Evolutionary conservation across 2,888 invertebrate genomes (phyloP), one percentile per base, ranked within the genome.

Genomic region (Brachyptera risi): DNA sequence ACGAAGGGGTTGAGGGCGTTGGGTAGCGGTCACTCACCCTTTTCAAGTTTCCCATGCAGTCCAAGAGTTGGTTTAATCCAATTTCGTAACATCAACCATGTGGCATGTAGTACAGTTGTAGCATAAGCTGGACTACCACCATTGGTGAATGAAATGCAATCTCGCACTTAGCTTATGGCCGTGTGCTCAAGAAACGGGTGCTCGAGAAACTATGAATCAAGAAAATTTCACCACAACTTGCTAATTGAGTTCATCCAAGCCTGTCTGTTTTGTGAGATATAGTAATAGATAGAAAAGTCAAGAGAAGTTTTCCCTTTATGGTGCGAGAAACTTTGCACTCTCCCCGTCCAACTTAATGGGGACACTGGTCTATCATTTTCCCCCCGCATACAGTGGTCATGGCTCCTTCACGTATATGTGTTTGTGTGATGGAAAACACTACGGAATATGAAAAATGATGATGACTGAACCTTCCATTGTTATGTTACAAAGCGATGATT

Each of bases 1-100:
- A 31, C 31, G 31, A n/a, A 42, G 19, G 42, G 5, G 17, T 42
- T 42, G 3, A 21, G 47, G 47, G 44, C 21, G n/a, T 44, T 9
- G 47, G 23, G 31, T 5, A 31, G 31, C 24, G 47, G 47, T 47
- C 47, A 47, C 47, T 47, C 47, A 47, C 47, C 47, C 47, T 24
- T 47, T 11, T 42, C 42, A 3, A 42, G 42, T 13, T 15, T 13
- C 4, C 3, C 42, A 42, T 42, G 17, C 47, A 47, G n/a, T 31
- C 7, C 31, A 31, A 31, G 47, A 47, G n/a, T 47, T 4, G 4
- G 23, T 24, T 3, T 47, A 47, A 47, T 47, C 47, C 24, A 47
- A 44, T 47, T 47, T 15, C 15, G 9, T 15, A 7, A 4, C 40
- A 15, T 40, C 9, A 9, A 40, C 13, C 40, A 7, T 7, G 31